phyloP scores from a whole-genome alignment of 2,797 vertebrate genomes.

The Perdix hodgsoniae region DNA sequence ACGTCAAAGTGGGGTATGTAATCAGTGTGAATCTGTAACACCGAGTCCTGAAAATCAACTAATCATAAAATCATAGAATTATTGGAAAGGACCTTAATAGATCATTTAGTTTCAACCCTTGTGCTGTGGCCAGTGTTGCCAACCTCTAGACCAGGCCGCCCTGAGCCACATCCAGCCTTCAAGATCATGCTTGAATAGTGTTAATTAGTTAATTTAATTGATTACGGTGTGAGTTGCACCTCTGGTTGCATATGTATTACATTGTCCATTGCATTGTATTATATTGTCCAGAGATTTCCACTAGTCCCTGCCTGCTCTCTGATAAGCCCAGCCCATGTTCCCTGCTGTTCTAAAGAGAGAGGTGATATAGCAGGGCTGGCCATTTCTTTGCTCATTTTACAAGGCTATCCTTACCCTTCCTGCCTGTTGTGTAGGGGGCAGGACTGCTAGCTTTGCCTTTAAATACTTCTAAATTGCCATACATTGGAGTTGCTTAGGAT shows the following conservation, averaged over 20 bases:
- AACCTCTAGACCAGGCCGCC: too few relatives aligned
- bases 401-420: background rate
- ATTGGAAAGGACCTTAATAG: too few relatives aligned
- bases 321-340: background rate
- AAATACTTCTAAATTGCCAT: background rate
- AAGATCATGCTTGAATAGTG: background rate
- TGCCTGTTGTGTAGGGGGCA: background rate
- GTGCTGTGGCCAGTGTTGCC: too few relatives aligned
- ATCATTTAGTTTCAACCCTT: too few relatives aligned
- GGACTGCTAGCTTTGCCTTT: background rate
- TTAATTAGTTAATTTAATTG: background rate
- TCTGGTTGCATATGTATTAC: background rate
- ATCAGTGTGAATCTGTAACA: background rate
- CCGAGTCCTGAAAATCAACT: background rate
- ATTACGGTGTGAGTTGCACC: background rate
- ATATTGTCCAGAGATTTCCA: background rate
- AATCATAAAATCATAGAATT: too few relatives aligned
- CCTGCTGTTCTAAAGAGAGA: background rate
- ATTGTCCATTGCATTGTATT: background rate
- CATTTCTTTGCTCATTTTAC: background rate
- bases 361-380: background rate
- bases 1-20: background rate
- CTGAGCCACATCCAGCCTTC: too few relatives aligned
- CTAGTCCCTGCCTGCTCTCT: background rate
- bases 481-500: background rate